Percentiles rank a stretch among this genome's conserved stretches.
These are phyloP conservation scores for Ictalurus punctatus DNA, from an alignment of 2,113 vertebrate genomes.

Conservation along the genomic window DNA sequence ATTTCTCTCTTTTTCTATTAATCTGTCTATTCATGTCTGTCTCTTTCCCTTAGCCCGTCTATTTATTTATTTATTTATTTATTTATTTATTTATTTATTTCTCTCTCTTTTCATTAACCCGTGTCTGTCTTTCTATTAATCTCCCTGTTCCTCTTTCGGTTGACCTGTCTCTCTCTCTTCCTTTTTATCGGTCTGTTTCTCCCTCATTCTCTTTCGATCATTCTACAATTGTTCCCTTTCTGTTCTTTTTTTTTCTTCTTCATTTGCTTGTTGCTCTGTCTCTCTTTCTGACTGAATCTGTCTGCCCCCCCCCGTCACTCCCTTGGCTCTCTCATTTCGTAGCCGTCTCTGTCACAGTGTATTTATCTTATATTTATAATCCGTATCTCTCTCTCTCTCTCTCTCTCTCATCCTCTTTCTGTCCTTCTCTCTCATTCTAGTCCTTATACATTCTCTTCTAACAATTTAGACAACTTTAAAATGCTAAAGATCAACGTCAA, in stretches of 20 bases:
- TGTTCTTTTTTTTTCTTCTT: neutral
- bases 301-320: neutral
- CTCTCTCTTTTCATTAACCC: neutral
- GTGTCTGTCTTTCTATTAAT: neutral
- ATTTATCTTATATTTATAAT: neutral
- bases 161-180: neutral
- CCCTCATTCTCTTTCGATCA: neutral
- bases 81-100: neutral
- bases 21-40: neutral
- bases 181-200: neutral
- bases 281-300: neutral
- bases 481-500: neutral
- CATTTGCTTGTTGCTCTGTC: neutral
- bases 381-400: neutral
- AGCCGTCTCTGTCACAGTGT: neutral
- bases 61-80: neutral
- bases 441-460: neutral
- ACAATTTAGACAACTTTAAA: neutral
- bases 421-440: neutral
- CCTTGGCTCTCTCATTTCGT: neutral
- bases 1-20: neutral
- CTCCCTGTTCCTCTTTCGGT: too few species aligned
- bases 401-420: neutral
- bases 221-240: neutral
- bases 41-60: neutral